Base-by-base conservation (phyloP, 2,888 invertebrate species). In the Sesia apiformis region DNA sequence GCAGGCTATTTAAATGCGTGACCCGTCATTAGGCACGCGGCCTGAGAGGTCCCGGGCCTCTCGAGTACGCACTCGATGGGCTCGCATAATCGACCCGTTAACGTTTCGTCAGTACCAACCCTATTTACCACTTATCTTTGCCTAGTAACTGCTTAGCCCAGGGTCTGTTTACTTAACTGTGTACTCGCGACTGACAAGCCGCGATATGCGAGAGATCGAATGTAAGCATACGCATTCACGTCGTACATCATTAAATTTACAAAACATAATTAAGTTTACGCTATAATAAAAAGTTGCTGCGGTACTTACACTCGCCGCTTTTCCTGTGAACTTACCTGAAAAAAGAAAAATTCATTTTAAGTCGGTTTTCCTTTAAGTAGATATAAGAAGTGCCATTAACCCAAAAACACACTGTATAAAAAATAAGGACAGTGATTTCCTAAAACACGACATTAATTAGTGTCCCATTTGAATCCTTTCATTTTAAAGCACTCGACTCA, bases 1-100 rank as follows among this genome's bases (percentile, higher is more conserved):
- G 70, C 72, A 78, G 79, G 79, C 78, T 77, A 84, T 88, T 85
- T 86, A 82, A 87, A 87, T 88, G 81, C 84, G 85, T 76, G 79
- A 77, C 80, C 82, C 82, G 78, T 84, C 84, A 88, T 87, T 84
- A 86, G 80, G 77, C 68, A 69, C 70, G 74, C 71, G 66, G 70
- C 60, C 66, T 64, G 64, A 50, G 53, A 70, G 69, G 67, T 67
- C 70, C 72, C 72, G 70, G 69, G 68, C 68, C 75, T 67, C 69
- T 70, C 64, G 69, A 76, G 72, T 72, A 71, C 76, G 70, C 71
- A 69, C 72, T 74, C 75, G 78, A 83, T 79, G 75, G 78, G 70
- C 71, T 76, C 81, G 76, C 76, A 84, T 86, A 84, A 84, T 86
- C 84, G 83, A 78, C 79, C 84, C 80, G 80, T 80, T 85, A 82